Evolutionary conservation across 1,140 invertebrate species (phyloP), one percentile per base, ranked within the genome.

Genomic region (Whitmania pigra): DNA sequence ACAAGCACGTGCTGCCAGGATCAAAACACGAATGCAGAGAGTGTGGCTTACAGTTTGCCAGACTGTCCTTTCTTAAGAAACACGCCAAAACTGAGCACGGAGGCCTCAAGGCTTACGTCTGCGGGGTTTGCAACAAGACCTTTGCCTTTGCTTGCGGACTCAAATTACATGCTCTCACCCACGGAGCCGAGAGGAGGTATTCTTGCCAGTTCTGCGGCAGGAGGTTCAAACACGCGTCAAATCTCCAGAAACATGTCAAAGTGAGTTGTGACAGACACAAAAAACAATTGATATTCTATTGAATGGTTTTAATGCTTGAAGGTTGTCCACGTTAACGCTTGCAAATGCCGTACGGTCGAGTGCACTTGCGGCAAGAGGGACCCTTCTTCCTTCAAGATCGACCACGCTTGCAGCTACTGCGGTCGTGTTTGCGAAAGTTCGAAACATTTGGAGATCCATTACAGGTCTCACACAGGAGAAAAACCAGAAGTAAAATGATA

Each of bases 381-480:
- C 25, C 67, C 27, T 7, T 29, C 27, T 15, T 31, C 27, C 20
- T 68, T 29, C 27, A 29, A 68, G 36, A 43, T 68, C 36, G 36
- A 68, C 18, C 67, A 68, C 36, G 57, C 57, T 18, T 68, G 67
- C 36, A 3, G 36, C 22, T 11, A 40, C 7, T 68, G 67, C 36
- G 67, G 67, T 9, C 25, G 67, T 11, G 67, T 43, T 9, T 68
- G 67, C 36, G 67, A 68, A 29, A 43, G 67, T 22, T 43, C 27
- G 18, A 68, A 68, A 29, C 67, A 68, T 29, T 36, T 68, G 67
- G 36, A 29, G 20, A 68, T 68, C n/a, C 67, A 68, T 43, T 9
- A 31, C 27, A 29, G 67, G n/a, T 29, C 36, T 22, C 67, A 68
- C 27, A 68, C 67, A 13, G 67, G 67, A 18, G 67, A 68, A 43